Evolutionary conservation across 2,888 invertebrate species (phyloP).

Genomic region (Pollenia labialis): DNA sequence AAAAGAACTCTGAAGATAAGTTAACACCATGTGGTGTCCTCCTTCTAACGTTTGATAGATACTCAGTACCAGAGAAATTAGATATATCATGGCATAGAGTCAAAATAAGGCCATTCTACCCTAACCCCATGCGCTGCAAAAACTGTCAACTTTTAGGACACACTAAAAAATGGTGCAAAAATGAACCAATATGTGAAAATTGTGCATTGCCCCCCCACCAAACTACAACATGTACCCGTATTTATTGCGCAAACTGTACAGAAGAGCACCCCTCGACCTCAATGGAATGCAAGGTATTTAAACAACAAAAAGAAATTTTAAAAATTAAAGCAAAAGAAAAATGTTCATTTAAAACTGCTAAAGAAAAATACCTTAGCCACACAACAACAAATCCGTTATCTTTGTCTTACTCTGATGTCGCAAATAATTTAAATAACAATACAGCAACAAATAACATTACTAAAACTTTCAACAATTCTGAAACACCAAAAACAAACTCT

Average conservation of each 20-base stretch:
- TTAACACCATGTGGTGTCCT: neutral
- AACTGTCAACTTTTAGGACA: constrained; percentile 64
- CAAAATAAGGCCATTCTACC: constrained; percentile 55
- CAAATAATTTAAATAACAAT: too few relatives aligned
- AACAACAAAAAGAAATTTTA: too few relatives aligned
- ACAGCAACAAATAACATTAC: too few relatives aligned
- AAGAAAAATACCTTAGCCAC: too few relatives aligned
- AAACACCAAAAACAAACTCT: too few relatives aligned
- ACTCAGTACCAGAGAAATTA: neutral
- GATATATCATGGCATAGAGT: constrained; percentile 38
- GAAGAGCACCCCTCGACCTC: neutral
- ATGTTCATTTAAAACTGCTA: too few relatives aligned
- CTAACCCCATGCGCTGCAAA: constrained; percentile 65
- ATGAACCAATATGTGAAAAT: constrained; percentile 23
- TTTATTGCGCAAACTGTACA: neutral
- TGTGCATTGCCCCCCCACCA: constrained; percentile 50
- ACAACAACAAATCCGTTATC: too few relatives aligned
- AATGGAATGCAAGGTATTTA: neutral
- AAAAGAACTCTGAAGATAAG: neutral
- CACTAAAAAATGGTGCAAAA: constrained; percentile 63
- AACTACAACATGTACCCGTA: neutral
- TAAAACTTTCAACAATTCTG: too few relatives aligned
- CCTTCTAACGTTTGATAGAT: neutral
- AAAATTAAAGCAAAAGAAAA: too few relatives aligned
- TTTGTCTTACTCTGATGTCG: too few relatives aligned